Conservation (phyloP, 2,113 vertebrate genomes). For the Anolis sagrei region DNA sequence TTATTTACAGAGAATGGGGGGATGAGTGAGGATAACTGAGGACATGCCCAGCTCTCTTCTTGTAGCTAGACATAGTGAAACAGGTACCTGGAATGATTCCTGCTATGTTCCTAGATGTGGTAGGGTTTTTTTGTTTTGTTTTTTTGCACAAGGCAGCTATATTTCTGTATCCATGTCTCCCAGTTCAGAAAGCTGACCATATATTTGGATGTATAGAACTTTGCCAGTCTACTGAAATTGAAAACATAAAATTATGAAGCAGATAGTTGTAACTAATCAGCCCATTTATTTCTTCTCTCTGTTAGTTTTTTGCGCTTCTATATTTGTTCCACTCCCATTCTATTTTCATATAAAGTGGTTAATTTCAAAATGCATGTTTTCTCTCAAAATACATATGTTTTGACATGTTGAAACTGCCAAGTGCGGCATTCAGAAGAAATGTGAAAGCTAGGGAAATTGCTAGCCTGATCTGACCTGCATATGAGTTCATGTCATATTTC, state of each 20-base stretch:
- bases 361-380: background rate
- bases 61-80: too few relatives aligned
- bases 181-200: background rate
- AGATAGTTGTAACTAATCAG: background rate
- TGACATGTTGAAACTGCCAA: background rate
- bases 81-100: too few relatives aligned
- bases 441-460: background rate
- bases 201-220: slow-evolving; percentile 17
- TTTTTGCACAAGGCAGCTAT: too few relatives aligned
- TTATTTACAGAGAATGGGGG: too few relatives aligned
- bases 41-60: too few relatives aligned
- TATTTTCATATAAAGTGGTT: background rate
- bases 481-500: background rate
- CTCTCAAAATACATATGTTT: background rate
- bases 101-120: too few relatives aligned
- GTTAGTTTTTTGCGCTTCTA: background rate
- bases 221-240: slow-evolving; percentile 24
- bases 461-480: background rate
- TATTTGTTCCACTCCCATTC: background rate
- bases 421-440: background rate
- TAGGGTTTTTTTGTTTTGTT: too few relatives aligned
- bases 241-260: background rate
- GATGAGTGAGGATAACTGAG: too few relatives aligned
- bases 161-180: too few relatives aligned
- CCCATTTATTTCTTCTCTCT: background rate